Base-by-base conservation (phyloP, 1,140 invertebrate genomes). In the Hesperophylax magnus region DNA sequence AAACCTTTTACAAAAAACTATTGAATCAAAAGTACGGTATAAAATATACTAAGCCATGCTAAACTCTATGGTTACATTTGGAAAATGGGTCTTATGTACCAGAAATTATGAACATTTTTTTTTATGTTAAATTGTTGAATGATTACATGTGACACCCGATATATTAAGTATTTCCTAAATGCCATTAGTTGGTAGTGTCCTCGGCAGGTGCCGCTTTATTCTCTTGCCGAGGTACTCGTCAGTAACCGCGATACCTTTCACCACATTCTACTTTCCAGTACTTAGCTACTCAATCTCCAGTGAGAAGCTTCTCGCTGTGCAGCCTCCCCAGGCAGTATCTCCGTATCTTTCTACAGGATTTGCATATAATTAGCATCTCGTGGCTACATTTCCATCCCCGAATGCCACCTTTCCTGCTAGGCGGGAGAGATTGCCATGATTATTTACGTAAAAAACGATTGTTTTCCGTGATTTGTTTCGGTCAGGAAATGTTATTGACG, bases 351-450 rank as follows among this genome's bases (percentile, higher is more conserved):
- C 27, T 61, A 56, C 67, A 14, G 34, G 81, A 82, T 82, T 79
- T 79, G 81, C 81, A 82, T 82, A 82, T 79, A 82, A 82, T 82
- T 82, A 82, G 81, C 81, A 82, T 79, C 65, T 67, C 78, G 80
- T 65, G 77, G 81, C 31, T 77, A 17, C 31, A 39, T 81, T 77
- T 81, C 71, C 61, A 77, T 81, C 60, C 47, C 17, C 24, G 72
- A 81, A 79, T 79, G 34, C 77, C 54, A 53, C 3, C 39, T n/a
- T 4, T 11, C 22, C 27, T 9, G 18, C 20, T 47, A 18, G 39
- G 18, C 20, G 61, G 24, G 27, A 71, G 67, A 22, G 47, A 18
- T 47, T 72, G 69, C n/a, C 7, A 52, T 67, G 65, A 67, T 67
- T 67, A 67, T 18, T 67, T 67, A 67, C 65, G 65, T 67, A 31